Percentiles rank a stretch among this genome's conserved stretches.
Conservation (phyloP, 1,140 invertebrate species). For the Maconellicoccus hirsutus region DNA sequence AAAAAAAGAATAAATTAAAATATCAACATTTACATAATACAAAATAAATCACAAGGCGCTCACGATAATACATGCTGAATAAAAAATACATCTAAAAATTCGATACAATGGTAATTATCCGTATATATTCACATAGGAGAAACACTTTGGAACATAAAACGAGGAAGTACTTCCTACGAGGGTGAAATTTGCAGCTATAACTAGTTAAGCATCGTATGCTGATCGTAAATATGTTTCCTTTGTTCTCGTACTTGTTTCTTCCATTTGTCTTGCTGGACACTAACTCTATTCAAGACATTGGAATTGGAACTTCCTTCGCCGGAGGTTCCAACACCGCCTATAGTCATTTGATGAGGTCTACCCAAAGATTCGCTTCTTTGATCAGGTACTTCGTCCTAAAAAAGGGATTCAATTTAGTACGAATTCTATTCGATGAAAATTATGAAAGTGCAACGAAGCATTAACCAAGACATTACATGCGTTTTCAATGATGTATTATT, state of each 20-base stretch:
- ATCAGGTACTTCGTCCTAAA: neutral
- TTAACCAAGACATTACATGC: neutral
- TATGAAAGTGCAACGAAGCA: neutral
- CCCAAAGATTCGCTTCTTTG: neutral
- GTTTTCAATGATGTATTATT: too few relatives aligned
- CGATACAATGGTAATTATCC: too few relatives aligned
- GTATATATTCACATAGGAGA: too few relatives aligned
- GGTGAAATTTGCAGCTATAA: too few relatives aligned
- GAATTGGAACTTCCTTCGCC: conserved; percentile 38
- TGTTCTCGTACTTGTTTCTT: conserved; percentile 94
- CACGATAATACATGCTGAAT: too few relatives aligned
- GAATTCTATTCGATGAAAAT: neutral
- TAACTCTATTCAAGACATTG: conserved; percentile 86
- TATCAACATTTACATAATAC: too few relatives aligned
- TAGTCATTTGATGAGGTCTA: neutral
- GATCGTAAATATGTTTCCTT: conserved; percentile 89
- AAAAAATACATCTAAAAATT: too few relatives aligned
- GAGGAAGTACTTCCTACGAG: too few relatives aligned
- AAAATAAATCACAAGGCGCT: too few relatives aligned
- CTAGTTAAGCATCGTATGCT: conserved; percentile 95
- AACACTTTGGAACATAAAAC: too few relatives aligned
- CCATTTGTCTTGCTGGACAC: conserved; percentile 95
- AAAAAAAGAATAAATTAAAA: too few relatives aligned
- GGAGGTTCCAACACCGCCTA: conserved; percentile 36
- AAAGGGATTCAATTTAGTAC: neutral